Conservation (phyloP, 2,888 invertebrate species). For the Xylota sylvarum region DNA sequence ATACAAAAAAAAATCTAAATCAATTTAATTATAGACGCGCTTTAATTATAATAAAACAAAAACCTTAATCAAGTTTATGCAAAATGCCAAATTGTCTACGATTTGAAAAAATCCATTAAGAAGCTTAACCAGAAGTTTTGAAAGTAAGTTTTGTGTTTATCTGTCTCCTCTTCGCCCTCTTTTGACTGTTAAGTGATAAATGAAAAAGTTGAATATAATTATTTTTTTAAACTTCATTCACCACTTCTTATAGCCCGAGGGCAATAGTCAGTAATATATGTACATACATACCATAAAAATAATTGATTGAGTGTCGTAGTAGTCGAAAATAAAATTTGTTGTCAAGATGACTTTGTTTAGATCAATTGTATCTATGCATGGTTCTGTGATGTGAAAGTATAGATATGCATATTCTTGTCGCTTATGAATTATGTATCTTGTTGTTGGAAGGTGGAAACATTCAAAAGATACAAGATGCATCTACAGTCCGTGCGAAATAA, state of each 20-base stretch:
- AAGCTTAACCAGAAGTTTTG: background rate
- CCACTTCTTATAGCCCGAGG: background rate
- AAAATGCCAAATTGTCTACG: slow-evolving; percentile 1
- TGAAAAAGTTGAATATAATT: slow-evolving; percentile 4
- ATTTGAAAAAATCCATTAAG: background rate
- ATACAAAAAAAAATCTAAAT: slow-evolving; percentile 1
- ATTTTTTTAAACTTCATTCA: background rate
- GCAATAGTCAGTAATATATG: background rate
- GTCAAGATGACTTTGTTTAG: too few relatives aligned
- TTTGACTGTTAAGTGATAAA: too few relatives aligned
- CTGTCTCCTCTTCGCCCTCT: background rate
- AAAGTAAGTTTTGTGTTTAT: background rate
- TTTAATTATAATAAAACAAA: background rate
- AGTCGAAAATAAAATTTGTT: background rate
- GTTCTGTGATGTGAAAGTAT: too few relatives aligned
- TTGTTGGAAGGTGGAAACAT: too few relatives aligned
- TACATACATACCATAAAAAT: background rate
- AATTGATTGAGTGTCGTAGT: background rate
- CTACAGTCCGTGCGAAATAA: too few relatives aligned
- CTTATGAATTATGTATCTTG: too few relatives aligned
- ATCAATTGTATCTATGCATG: too few relatives aligned
- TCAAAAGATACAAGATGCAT: too few relatives aligned
- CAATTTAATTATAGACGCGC: background rate
- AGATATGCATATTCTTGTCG: too few relatives aligned
- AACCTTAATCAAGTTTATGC: slow-evolving; percentile 4